Conservation (phyloP, 2,888 invertebrate species). For the Euphydryas editha region DNA sequence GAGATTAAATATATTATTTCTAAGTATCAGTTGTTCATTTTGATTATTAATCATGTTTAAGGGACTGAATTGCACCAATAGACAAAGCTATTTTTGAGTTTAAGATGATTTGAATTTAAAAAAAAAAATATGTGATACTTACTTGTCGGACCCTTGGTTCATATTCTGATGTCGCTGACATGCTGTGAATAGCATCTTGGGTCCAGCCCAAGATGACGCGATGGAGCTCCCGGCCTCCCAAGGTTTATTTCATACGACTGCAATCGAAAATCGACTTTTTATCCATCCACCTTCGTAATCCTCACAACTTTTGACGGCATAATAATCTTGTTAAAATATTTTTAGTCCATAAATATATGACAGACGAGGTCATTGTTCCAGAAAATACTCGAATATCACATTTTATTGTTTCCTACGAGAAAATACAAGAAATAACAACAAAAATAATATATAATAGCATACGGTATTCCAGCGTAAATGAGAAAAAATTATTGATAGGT, state of each 20-base stretch:
- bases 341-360: slow-evolving; percentile 76
- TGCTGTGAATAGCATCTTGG: slow-evolving; percentile 83
- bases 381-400: slow-evolving; percentile 69
- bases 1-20: no score
- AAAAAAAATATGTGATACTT: slow-evolving; percentile 53
- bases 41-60: no score
- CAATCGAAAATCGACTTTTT: slow-evolving; percentile 78
- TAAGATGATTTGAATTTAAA: not conserved
- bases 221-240: slow-evolving; percentile 77
- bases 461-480: slow-evolving; percentile 52
- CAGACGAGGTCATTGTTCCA: slow-evolving; percentile 80
- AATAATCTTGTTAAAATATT: slow-evolving; percentile 75
- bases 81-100: not conserved
- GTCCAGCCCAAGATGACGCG: slow-evolving; percentile 80
- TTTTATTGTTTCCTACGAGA: slow-evolving; percentile 65
- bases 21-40: no score
- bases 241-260: slow-evolving; percentile 78
- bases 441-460: slow-evolving; percentile 52
- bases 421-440: slow-evolving; percentile 66
- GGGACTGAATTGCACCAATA: not conserved
- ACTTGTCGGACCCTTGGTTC: slow-evolving; percentile 82
- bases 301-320: slow-evolving; percentile 64
- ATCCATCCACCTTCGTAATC: slow-evolving; percentile 67
- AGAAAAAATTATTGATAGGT: slow-evolving; percentile 75
- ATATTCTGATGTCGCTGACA: slow-evolving; percentile 81